Conservation (phyloP, 2,113 vertebrate genomes). For the Calidris pugnax region DNA sequence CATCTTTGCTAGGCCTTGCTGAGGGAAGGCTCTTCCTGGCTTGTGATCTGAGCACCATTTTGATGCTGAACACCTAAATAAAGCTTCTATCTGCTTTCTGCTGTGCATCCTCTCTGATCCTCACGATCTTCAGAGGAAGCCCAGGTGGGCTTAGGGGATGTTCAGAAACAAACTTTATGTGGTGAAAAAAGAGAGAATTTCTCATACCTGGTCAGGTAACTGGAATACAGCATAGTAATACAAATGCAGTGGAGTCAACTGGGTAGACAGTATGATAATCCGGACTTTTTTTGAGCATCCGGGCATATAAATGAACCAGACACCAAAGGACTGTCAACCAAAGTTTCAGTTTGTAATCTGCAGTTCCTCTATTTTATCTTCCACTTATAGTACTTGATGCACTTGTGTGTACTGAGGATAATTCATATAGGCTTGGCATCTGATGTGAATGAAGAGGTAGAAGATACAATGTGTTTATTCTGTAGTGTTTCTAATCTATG, state of each 20-base stretch:
- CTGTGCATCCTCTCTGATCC: background rate
- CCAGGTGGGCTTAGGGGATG: background rate
- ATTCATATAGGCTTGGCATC: background rate
- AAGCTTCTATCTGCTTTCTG: background rate
- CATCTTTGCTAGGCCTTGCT: background rate
- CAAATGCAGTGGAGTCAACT: background rate
- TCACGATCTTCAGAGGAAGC: background rate
- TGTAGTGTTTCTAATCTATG: background rate
- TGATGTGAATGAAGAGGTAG: background rate
- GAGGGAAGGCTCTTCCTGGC: background rate
- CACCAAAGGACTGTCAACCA: background rate
- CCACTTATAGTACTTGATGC: background rate
- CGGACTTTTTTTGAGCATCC: background rate
- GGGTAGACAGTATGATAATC: background rate
- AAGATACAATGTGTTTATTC: background rate
- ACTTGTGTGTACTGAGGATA: background rate
- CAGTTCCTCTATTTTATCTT: background rate
- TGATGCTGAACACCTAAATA: background rate
- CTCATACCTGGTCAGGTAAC: background rate
- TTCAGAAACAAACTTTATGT: background rate
- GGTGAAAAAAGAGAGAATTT: background rate
- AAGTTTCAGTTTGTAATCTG: background rate
- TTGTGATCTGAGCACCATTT: background rate
- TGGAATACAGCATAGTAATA: background rate
- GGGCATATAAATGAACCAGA: background rate